Percentiles rank a stretch among this genome's conserved stretches.
phyloP scores from a whole-genome alignment of 2,888 invertebrate species.

The Nineta flava region DNA sequence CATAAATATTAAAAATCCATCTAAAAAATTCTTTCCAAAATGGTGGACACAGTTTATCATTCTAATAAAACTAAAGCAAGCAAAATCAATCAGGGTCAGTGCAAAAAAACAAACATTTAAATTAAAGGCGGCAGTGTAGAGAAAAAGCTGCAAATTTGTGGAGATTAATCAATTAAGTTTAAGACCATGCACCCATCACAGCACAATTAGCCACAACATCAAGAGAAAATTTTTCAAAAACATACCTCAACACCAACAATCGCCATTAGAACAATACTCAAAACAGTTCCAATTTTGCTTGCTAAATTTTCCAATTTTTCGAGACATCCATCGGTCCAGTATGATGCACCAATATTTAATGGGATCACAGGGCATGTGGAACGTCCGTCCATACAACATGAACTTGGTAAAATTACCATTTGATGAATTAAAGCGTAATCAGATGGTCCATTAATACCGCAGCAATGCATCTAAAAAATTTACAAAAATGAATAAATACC shows the following conservation, averaged over 20 bases:
- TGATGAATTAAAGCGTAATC: constrained; percentile 1
- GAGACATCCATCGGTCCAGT: constrained; percentile 7
- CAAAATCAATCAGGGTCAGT: not conserved
- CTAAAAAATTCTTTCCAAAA: too few species aligned
- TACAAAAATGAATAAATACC: too few species aligned
- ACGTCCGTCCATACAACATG: constrained; percentile 4
- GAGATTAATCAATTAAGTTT: not conserved
- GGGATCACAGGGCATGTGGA: not conserved
- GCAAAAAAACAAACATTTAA: too few species aligned
- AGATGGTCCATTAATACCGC: constrained; percentile 5
- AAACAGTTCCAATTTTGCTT: not conserved
- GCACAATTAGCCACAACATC: not conserved
- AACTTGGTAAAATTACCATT: not conserved
- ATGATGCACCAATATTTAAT: not conserved
- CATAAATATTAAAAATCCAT: too few species aligned
- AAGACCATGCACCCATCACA: not conserved
- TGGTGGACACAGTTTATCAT: not conserved
- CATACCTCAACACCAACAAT: constrained; percentile 5
- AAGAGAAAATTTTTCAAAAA: not conserved
- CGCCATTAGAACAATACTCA: constrained; percentile 1
- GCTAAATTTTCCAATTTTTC: constrained; percentile 4
- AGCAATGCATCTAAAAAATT: constrained; percentile 4
- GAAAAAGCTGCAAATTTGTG: too few species aligned
- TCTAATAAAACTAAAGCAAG: not conserved
- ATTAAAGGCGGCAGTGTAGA: too few species aligned